Conservation (phyloP, 2,113 vertebrate species). For the Rhynchopsitta pachyrhyncha region DNA sequence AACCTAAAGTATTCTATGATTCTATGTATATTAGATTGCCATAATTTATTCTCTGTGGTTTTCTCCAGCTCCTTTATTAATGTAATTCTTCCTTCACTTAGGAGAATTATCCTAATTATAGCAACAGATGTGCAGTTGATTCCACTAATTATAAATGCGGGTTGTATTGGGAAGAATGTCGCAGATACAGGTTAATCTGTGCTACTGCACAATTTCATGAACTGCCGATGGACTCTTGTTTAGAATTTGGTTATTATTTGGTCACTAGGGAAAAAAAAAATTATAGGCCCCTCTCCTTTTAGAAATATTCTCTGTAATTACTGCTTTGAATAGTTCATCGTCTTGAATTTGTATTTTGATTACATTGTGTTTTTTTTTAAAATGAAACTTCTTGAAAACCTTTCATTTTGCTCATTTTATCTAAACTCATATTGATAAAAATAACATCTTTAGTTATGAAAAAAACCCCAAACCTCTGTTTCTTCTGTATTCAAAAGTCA, state of each 20-base stretch:
- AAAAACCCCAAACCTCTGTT: neutral
- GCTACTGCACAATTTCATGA: neutral
- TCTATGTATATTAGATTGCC: neutral
- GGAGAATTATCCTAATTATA: neutral
- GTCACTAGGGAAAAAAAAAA: neutral
- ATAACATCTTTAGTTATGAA: neutral
- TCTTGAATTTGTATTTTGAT: neutral
- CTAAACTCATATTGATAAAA: neutral
- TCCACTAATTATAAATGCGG: neutral
- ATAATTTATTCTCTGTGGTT: neutral
- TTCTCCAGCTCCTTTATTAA: neutral
- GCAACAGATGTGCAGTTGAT: neutral
- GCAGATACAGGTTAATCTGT: neutral
- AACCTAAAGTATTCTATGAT: neutral
- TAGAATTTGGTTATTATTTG: neutral
- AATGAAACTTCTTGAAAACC: neutral
- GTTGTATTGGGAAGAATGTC: neutral
- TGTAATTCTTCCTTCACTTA: neutral
- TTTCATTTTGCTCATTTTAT: neutral
- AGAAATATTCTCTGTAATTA: neutral
- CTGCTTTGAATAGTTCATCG: neutral
- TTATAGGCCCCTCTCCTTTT: neutral
- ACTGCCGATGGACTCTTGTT: neutral
- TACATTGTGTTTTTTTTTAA: rapidly evolving
- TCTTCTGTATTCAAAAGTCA: neutral